phyloP scores from a whole-genome alignment of 2,888 invertebrate genomes.

The Hypselothyrea guttata region DNA sequence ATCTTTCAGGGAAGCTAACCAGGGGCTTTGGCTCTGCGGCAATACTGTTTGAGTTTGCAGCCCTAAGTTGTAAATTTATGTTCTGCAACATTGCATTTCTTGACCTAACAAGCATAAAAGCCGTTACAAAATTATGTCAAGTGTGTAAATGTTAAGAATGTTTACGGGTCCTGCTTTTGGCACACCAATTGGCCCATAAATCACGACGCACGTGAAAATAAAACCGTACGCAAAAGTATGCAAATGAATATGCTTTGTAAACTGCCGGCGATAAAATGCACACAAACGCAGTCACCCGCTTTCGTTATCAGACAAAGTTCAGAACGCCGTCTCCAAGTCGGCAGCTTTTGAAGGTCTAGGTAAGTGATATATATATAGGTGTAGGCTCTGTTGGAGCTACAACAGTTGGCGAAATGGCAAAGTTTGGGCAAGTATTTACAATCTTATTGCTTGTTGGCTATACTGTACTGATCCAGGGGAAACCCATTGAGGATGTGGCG shows the following conservation, averaged over 20 bases:
- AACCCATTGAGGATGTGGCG: conserved; percentile 15
- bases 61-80: too few species aligned
- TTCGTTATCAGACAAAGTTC: conserved; percentile 43
- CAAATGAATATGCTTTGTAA: conserved; percentile 41
- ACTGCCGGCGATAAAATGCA: conserved; percentile 38
- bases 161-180: too few species aligned
- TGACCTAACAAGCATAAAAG: too few species aligned
- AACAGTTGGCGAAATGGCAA: conserved; percentile 49
- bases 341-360: conserved; percentile 55
- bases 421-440: conserved; percentile 8
- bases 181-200: conserved; percentile 51
- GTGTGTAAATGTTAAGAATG: too few species aligned
- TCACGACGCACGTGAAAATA: conserved; percentile 46
- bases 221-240: conserved; percentile 43
- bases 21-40: too few species aligned
- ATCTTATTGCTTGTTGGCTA: conserved; percentile 20
- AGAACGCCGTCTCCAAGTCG: conserved; percentile 43
- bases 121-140: too few species aligned
- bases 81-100: too few species aligned
- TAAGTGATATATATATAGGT: conserved; percentile 32
- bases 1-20: too few species aligned
- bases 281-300: conserved; percentile 26
- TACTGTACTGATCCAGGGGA: not conserved
- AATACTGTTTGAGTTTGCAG: too few species aligned
- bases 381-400: not conserved